Evolutionary conservation across 2,797 vertebrate species (phyloP), one percentile per base, ranked within the genome.

Genomic region (Numenius phaeopus): DNA sequence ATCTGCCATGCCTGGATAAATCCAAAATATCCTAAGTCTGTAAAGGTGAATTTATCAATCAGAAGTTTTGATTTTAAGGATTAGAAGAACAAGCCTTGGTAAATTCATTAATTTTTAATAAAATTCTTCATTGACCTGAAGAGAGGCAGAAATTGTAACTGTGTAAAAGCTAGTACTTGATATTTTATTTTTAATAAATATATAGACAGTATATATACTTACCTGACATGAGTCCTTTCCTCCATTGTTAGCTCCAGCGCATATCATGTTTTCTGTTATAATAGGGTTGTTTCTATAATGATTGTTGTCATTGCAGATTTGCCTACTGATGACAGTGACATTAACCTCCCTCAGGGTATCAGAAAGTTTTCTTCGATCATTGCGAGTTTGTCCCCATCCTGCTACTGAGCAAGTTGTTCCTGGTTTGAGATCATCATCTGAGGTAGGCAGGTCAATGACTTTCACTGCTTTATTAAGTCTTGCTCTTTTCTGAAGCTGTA

Each of bases 331-430:
- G 78, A 98, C 16, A 5, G 98, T 97, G 91, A 98, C 2, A 7
- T 96, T 97, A 79, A 98, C 98, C 88, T 98, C 98, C 83, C 58
- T 97, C 50, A 98, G 94, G 49, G 9, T 69, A 14, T 80, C 3
- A 42, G 93, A 59, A 1, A 0, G 0, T 0, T 0, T 0, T n/a
- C 0, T 1, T 0, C 0, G 1, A 4, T 0, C 0, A 17, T 24
- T 95, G 0, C 0, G 0, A 83, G 6, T 54, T 19, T 0, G 0
- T 19, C 98, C 98, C 98, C 98, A 98, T n/a, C 98, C 98, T 84
- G 98, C 97, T 77, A 98, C 96, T 8, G 5, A 49, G 27, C 98
- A 98, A 14, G 1, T 5, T 34, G 96, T 97, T 90, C 75, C 95
- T 59, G 95, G 69, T 37, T 95, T 87, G 34, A 87, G 91, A 24